These are phyloP conservation scores for Parotia lawesii DNA, from an alignment of 2,113 vertebrate genomes.

Conservation along the genomic window DNA sequence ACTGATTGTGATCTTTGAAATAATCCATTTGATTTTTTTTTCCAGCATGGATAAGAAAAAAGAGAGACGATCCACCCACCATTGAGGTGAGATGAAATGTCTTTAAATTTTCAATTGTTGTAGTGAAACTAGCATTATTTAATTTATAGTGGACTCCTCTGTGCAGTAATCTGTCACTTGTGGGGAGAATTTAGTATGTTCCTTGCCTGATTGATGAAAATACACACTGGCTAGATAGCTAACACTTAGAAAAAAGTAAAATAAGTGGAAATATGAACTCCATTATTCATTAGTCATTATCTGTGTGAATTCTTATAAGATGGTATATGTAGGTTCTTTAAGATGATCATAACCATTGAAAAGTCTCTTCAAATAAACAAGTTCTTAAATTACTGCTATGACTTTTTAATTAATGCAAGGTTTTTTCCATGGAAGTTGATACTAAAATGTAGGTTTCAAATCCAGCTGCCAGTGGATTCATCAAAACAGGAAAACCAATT, in stretches of 20 bases:
- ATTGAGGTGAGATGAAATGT: constrained; percentile 78
- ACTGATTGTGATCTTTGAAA: neutral
- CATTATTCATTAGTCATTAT: neutral
- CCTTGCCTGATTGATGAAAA: neutral
- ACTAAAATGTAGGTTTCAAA: neutral
- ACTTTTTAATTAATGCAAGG: neutral
- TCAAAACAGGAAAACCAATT: neutral
- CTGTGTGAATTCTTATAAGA: neutral
- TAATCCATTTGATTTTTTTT: constrained; percentile 19
- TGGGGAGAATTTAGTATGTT: neutral
- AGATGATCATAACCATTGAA: neutral
- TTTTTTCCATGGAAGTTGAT: neutral
- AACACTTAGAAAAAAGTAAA: neutral
- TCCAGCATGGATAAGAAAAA: constrained; percentile 94
- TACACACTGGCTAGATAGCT: neutral
- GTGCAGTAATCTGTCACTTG: neutral
- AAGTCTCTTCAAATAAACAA: neutral
- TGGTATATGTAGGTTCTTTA: neutral
- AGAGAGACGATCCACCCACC: constrained; percentile 87
- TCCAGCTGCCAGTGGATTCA: neutral
- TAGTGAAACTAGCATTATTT: neutral
- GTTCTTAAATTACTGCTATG: neutral
- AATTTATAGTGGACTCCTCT: neutral
- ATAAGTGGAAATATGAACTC: neutral
- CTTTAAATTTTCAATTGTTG: neutral